phyloP scores from a whole-genome alignment of 2,113 vertebrate species.

The Microtus ochrogaster region DNA sequence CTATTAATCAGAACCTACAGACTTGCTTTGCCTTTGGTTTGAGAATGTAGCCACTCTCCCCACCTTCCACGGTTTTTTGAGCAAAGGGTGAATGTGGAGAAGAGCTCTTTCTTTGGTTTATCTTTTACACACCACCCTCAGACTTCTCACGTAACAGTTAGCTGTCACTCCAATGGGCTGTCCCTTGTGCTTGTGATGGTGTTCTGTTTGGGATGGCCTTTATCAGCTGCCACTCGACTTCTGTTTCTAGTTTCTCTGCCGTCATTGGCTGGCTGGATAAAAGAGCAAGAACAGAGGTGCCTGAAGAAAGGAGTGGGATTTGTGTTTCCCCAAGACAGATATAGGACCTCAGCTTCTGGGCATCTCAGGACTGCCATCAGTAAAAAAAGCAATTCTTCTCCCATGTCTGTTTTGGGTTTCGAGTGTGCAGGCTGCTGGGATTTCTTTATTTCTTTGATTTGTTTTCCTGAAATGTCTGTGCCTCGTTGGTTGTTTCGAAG shows the following conservation, averaged over 20 bases:
- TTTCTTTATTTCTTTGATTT: constrained; percentile 65
- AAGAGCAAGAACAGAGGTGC: neutral
- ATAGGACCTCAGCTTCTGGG: neutral
- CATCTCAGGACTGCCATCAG: neutral
- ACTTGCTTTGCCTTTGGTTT: constrained; percentile 19
- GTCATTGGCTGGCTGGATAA: neutral
- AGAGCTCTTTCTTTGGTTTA: constrained; percentile 1
- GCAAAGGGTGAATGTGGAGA: neutral
- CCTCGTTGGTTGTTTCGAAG: constrained; percentile 68
- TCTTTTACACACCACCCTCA: neutral
- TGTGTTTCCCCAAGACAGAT: neutral
- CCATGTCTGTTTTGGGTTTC: neutral
- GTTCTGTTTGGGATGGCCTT: neutral
- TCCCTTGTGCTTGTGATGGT: neutral
- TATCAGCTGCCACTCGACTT: neutral
- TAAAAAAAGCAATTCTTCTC: neutral
- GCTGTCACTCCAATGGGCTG: neutral
- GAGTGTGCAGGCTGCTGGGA: constrained; percentile 17
- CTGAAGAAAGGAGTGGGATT: neutral
- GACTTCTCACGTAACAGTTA: neutral
- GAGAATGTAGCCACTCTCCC: neutral
- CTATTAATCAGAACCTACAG: neutral
- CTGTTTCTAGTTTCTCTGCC: constrained; percentile 21
- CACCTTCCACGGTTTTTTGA: neutral
- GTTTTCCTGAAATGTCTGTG: constrained; percentile 63